Percentiles rank a stretch among this genome's conserved stretches.
Evolutionary conservation across 2,113 vertebrate species (phyloP).

Genomic region (Brachyhypopomus occidentalis): DNA sequence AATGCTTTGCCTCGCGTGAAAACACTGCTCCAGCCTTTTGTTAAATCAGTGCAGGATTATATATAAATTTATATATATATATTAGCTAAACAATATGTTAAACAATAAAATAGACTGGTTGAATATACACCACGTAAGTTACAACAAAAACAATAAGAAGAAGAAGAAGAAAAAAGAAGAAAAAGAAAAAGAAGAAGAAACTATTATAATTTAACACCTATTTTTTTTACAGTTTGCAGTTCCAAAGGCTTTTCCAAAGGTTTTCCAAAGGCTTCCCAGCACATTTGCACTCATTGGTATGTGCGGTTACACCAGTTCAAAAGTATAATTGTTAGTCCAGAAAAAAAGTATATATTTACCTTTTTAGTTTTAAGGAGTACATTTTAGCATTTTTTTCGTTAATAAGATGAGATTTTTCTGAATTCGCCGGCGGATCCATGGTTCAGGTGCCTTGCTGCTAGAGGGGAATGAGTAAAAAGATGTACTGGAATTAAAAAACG

Average conservation of each 20-base stretch:
- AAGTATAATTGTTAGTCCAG: too few relatives aligned
- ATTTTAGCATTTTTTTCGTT: conserved; percentile 73
- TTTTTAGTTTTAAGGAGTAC: conserved; percentile 74
- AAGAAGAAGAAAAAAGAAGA: neutral
- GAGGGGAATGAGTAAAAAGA: neutral
- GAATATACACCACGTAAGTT: too few relatives aligned
- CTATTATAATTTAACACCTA: too few relatives aligned
- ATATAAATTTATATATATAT: too few relatives aligned
- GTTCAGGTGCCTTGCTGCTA: neutral
- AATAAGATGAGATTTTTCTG: conserved; percentile 79
- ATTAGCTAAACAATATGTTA: too few relatives aligned
- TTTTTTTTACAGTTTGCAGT: too few relatives aligned
- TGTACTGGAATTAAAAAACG: neutral
- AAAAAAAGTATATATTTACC: conserved; percentile 58
- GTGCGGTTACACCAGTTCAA: neutral
- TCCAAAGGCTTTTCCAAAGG: too few relatives aligned
- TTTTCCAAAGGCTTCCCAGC: neutral
- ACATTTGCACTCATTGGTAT: neutral
- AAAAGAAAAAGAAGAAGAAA: too few relatives aligned
- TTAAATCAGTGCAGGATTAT: too few relatives aligned
- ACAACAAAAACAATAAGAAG: conserved; percentile 19
- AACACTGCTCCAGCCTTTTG: too few relatives aligned
- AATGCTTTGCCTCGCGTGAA: too few relatives aligned
- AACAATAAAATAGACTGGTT: neutral
- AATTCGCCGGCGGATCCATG: conserved; percentile 64